Conservation (phyloP, 2,113 vertebrate genomes). For the Trematomus loennbergii region DNA sequence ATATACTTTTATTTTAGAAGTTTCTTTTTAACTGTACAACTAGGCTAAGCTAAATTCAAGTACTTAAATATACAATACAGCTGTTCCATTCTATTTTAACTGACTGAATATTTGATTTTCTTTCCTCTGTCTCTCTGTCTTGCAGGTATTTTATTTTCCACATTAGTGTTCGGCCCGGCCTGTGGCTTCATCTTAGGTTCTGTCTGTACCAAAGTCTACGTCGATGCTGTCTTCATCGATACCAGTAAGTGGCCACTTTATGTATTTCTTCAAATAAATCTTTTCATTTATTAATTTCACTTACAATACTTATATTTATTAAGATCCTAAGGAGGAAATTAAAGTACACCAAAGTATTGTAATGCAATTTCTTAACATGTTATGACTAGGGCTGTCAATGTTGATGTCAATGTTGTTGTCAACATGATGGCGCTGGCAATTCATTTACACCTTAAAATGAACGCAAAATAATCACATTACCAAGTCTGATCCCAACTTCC, state of each 20-base stretch:
- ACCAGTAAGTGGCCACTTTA: constrained; percentile 74
- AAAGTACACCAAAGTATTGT: background rate
- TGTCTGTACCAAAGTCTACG: constrained; percentile 85
- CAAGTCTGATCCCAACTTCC: too few species aligned
- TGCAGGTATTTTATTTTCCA: constrained; percentile 85
- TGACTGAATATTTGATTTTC: background rate
- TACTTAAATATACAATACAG: too few species aligned
- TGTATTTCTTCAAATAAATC: background rate
- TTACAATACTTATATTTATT: background rate
- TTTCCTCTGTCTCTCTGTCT: constrained; percentile 20
- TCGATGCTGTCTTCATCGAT: constrained; percentile 85
- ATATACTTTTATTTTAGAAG: background rate
- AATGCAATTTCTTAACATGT: too few species aligned
- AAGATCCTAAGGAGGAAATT: background rate
- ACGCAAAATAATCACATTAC: too few species aligned
- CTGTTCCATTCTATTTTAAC: background rate
- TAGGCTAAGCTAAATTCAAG: background rate
- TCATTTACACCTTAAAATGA: too few species aligned
- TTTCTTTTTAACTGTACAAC: background rate
- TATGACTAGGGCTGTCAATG: too few species aligned
- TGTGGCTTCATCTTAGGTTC: constrained; percentile 85
- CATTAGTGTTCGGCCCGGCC: constrained; percentile 83
- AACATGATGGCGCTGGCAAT: too few species aligned
- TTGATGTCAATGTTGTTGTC: too few species aligned
- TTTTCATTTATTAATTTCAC: background rate